phyloP scores from a whole-genome alignment of 2,113 vertebrate species.

The Pipra filicauda region DNA sequence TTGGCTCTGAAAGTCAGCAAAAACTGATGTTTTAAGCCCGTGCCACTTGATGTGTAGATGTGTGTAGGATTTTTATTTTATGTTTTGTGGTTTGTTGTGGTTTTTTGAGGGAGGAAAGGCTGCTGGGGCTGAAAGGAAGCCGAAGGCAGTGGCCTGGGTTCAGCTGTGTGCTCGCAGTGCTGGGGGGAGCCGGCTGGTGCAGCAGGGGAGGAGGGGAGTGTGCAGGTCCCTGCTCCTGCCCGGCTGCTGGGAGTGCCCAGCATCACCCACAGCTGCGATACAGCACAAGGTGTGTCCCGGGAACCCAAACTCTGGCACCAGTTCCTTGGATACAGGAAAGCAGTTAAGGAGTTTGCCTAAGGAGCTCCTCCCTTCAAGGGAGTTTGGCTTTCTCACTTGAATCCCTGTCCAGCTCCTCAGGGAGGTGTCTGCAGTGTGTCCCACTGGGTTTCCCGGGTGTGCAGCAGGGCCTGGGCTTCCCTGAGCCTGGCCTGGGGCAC shows the following conservation, averaged over 20 bases:
- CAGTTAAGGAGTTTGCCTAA: background rate
- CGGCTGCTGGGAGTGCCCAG: background rate
- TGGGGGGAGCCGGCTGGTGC: background rate
- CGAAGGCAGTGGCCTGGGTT: background rate
- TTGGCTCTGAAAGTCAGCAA: background rate
- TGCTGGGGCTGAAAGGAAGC: background rate
- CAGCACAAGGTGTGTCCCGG: background rate
- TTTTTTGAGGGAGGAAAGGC: background rate
- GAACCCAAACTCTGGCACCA: background rate
- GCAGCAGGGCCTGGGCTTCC: background rate
- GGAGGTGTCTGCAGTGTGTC: background rate
- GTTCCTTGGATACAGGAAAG: background rate
- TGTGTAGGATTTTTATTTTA: background rate
- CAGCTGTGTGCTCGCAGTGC: background rate
- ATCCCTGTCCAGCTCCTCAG: rapidly evolving
- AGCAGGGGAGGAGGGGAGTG: rapidly evolving
- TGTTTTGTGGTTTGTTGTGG: background rate
- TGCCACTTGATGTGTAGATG: background rate
- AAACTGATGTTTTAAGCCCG: background rate
- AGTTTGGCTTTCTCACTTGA: background rate
- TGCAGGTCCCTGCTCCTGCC: background rate
- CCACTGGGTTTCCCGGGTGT: background rate
- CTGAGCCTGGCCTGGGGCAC: rapidly evolving
- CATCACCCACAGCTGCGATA: background rate
- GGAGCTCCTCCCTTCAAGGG: background rate